Conservation (phyloP, 2,888 invertebrate species). For the Dynastes hyllus region DNA sequence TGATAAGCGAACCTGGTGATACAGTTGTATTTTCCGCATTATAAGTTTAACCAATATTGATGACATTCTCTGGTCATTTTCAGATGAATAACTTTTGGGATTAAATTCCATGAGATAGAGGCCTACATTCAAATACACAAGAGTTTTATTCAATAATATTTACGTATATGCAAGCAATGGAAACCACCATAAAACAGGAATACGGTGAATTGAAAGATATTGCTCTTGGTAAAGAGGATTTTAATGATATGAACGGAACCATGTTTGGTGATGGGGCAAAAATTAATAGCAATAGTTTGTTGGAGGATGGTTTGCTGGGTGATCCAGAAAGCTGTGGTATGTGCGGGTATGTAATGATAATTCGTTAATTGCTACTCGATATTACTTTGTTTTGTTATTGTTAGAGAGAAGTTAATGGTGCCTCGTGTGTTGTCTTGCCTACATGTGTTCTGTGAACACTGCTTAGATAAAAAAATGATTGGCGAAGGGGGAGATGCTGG, state of each 20-base stretch:
- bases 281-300: constrained; percentile 65
- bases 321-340: constrained; percentile 71
- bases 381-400: constrained; percentile 59
- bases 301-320: constrained; percentile 68
- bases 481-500: constrained; percentile 81
- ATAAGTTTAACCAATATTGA: constrained; percentile 2
- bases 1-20: constrained; percentile 46
- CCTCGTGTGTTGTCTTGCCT: constrained; percentile 94
- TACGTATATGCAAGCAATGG: constrained; percentile 55
- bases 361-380: constrained; percentile 9
- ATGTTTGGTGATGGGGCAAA: constrained; percentile 69
- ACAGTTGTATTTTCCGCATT: constrained; percentile 42
- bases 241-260: constrained; percentile 65
- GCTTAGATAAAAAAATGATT: constrained; percentile 86
- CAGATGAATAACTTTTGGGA: constrained; percentile 68
- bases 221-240: constrained; percentile 62
- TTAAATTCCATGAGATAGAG: constrained; percentile 64
- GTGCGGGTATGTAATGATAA: constrained; percentile 67
- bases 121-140: constrained; percentile 61
- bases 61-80: constrained; percentile 53
- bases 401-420: constrained; percentile 82
- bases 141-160: constrained; percentile 56
- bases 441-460: constrained; percentile 95
- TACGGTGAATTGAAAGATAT: constrained; percentile 52
- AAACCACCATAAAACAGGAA: constrained; percentile 46